A percentile compares a stretch with the other conserved stretches of the same genome.
Evolutionary conservation across 2,888 invertebrate species (phyloP).

Genomic region (Pyrrhia umbra): DNA sequence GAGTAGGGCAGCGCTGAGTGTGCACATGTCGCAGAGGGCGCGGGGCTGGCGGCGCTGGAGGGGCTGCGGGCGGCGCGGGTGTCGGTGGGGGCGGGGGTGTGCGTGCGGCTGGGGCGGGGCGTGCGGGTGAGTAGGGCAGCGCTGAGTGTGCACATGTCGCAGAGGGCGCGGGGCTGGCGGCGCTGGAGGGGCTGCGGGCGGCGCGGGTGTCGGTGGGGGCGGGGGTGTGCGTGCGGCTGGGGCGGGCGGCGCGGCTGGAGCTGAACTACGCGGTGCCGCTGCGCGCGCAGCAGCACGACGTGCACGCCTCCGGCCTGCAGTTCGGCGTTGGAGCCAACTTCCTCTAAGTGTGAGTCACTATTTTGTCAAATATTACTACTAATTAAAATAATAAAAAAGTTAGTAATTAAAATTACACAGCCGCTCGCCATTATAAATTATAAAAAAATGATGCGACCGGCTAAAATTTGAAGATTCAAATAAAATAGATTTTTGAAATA

Average conservation of each 20-base stretch:
- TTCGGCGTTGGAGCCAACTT: conserved; percentile 96
- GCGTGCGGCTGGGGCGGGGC: conserved; percentile 74
- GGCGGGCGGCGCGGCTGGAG: conserved; percentile 96
- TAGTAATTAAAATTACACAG: too few species aligned
- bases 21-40: conserved; percentile 54
- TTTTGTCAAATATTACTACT: too few species aligned
- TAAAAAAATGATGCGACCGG: too few species aligned
- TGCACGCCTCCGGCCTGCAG: conserved; percentile 92
- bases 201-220: conserved; percentile 94
- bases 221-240: conserved; percentile 91
- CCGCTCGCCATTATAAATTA: too few species aligned
- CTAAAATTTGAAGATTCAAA: too few species aligned
- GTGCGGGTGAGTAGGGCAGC: conserved; percentile 79
- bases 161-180: conserved; percentile 81
- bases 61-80: conserved; percentile 94
- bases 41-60: conserved; percentile 93
- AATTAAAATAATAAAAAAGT: too few species aligned
- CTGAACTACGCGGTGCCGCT: conserved; percentile 97
- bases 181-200: conserved; percentile 82
- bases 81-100: conserved; percentile 81
- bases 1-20: too few species aligned
- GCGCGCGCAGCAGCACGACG: conserved; percentile 91
- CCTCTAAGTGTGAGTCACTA: conserved; percentile 76
- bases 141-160: too few species aligned
- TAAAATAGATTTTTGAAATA: too few species aligned